Base-by-base conservation (phyloP, 2,888 invertebrate genomes). In the Andrena chrysosceles region DNA sequence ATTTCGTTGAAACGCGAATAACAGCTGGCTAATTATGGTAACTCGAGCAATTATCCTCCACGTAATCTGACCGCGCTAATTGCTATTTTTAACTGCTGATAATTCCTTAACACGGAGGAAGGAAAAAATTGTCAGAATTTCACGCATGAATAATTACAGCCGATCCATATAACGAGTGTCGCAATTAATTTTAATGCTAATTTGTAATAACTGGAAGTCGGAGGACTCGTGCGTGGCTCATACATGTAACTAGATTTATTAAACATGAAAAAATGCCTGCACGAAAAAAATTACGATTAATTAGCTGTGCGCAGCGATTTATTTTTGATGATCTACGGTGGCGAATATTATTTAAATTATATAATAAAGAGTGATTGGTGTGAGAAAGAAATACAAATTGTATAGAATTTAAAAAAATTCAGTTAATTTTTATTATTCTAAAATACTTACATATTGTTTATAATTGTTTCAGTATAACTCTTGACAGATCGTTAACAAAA, bases 1-100 rank as follows among this genome's bases (percentile, higher is more conserved):
- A 74, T 80, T 81, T 84, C 81, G 60, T 70, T 77, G 52, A 62
- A 81, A 72, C 67, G 62, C 73, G 62, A 83, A 79, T 83, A 73
- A 77, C 77, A 56, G 66, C 54, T 13, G 74, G 64, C 72, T 79
- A 85, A 85, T 85, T 83, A 80, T 73, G 62, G 71, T 75, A 83
- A 62, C 85, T 26, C 60, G 64, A 35, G 66, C 76, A 76, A 85
- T 85, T 85, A 78, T 60, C 81, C 20, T 66, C 63, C 52, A 54
- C 42, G 59, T 62, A 77, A 72, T 71, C 73, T 42, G 54, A 64
- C 78, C 64, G 59, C 63, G 63, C 69, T 82, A 73, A 81, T 78
- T 80, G 77, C 52, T 68, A 72, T 80, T 77, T 84, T 81, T 69
- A 49, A 13, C 84, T 63, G 42, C 29, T 59, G 26, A 26, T 68